phyloP scores from a whole-genome alignment of 2,797 vertebrate species.

The Mus minutoides region DNA sequence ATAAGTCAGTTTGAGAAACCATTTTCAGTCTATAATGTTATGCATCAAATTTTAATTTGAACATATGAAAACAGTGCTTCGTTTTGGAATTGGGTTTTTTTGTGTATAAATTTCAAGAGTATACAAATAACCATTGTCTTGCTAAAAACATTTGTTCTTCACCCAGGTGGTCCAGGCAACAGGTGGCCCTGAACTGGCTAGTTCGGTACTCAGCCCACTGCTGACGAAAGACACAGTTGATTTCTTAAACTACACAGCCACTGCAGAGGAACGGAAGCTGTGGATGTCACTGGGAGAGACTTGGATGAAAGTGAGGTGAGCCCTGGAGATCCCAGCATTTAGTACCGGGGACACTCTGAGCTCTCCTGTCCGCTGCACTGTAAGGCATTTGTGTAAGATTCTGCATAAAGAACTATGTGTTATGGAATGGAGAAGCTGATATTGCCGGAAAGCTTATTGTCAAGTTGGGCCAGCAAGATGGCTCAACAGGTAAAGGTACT shows the following conservation, averaged over 20 bases:
- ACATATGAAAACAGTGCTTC: background rate
- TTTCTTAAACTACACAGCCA: slow-evolving; percentile 91
- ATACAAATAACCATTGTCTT: background rate
- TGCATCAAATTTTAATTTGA: slow-evolving; percentile 19
- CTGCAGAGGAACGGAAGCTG: slow-evolving; percentile 92
- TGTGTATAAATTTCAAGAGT: slow-evolving; percentile 1
- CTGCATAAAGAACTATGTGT: background rate
- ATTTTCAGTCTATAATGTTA: background rate
- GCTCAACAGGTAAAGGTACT: background rate
- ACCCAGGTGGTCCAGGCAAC: slow-evolving; percentile 94
- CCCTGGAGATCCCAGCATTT: background rate
- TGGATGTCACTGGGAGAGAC: slow-evolving; percentile 94
- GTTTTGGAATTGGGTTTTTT: slow-evolving; percentile 15
- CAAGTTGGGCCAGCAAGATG: background rate
- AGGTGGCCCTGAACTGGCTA: slow-evolving; percentile 93
- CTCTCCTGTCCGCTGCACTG: background rate
- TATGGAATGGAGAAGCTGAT: background rate
- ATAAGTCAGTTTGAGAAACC: background rate
- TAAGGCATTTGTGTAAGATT: background rate
- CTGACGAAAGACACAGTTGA: slow-evolving; percentile 93
- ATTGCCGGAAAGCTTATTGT: background rate
- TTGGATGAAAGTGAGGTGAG: slow-evolving; percentile 96
- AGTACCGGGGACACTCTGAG: background rate
- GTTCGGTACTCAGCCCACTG: slow-evolving; percentile 93
- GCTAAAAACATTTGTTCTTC: slow-evolving; percentile 29